Base-by-base conservation (phyloP, 2,888 invertebrate species). In the Dysmachus trigonus region DNA sequence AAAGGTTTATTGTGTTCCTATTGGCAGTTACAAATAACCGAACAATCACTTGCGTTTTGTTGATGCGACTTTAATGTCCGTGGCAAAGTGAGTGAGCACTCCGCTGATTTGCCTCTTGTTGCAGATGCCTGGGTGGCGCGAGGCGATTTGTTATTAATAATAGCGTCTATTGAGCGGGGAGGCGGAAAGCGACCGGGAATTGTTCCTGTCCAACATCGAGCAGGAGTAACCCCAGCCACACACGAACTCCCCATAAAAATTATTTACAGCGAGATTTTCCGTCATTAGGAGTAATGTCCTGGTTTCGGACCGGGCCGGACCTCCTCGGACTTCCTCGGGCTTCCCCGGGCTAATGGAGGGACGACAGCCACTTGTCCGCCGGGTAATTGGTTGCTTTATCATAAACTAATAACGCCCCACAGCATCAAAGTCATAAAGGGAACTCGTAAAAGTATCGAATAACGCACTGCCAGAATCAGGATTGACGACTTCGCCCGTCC, bases 1-100 rank as follows among this genome's bases (percentile, higher is more conserved):
- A 85, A 85, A 85, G 85, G 85, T 85, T 85, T 85, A 85, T 85
- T 85, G 85, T 85, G 85, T 85, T 77, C 62, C 77, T 77, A 85
- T 85, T 85, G 85, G 79, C 85, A 85, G 77, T 79, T 85, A 85
- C 85, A 85, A 85, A 85, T 85, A 85, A 85, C 74, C 74, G 74
- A 85, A 85, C 83, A 83, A 83, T 83, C 38, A 47, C 27, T 83
- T 22, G 72, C 83, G 47, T 83, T 83, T 72, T 72, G 83, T 71
- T 83, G 83, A 83, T 83, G 72, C 71, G 72, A 71, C 83, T 83
- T 83, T 72, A 83, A 83, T 83, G 83, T 83, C 72, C 72, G 41
- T 41, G n/a, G 72, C 41, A 72, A 83, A 83, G 47, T 83, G 83
- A 72, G 38, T 81, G 47, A 81, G 81, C 62, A 33, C 53, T 81